Conservation (phyloP, 2,113 vertebrate genomes). For the Silurus asotus region DNA sequence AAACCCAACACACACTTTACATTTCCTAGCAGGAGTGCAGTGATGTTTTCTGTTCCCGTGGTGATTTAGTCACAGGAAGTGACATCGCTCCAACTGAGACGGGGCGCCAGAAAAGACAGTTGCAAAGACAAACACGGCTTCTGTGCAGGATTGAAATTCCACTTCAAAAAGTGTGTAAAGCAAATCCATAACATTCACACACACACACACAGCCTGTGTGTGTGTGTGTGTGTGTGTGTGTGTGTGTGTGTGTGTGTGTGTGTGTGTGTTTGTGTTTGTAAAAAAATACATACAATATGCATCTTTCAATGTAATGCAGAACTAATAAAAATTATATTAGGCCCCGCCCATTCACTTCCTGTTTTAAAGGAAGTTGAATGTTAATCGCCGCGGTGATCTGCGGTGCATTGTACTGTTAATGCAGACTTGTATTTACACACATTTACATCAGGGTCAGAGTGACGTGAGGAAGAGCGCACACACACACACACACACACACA, state of each 20-base stretch:
- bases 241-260: constrained; percentile 19
- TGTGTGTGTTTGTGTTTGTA: no score
- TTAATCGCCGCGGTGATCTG: no score
- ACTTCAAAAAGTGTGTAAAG: constrained; percentile 50
- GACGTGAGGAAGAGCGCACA: no score
- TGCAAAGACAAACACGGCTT: constrained; percentile 42
- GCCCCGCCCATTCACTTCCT: not conserved
- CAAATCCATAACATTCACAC: constrained; percentile 6
- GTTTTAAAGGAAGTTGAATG: not conserved
- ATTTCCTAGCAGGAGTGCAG: constrained; percentile 26
- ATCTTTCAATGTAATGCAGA: not conserved
- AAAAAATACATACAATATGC: not conserved
- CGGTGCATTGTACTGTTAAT: no score
- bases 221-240: constrained; percentile 18
- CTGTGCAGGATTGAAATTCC: constrained; percentile 59
- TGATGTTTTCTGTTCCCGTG: constrained; percentile 37
- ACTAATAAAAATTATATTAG: not conserved
- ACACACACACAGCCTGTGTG: not conserved
- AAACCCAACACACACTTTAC: constrained; percentile 52
- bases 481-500: no score
- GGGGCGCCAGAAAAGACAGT: constrained; percentile 33
- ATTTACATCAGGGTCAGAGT: no score
- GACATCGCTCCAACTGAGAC: constrained; percentile 30
- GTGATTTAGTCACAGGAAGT: constrained; percentile 44
- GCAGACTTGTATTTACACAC: no score